Evolutionary conservation across 2,113 vertebrate species (phyloP), one percentile per base, ranked within the genome.

Genomic region (Salvelinus alpinus): DNA sequence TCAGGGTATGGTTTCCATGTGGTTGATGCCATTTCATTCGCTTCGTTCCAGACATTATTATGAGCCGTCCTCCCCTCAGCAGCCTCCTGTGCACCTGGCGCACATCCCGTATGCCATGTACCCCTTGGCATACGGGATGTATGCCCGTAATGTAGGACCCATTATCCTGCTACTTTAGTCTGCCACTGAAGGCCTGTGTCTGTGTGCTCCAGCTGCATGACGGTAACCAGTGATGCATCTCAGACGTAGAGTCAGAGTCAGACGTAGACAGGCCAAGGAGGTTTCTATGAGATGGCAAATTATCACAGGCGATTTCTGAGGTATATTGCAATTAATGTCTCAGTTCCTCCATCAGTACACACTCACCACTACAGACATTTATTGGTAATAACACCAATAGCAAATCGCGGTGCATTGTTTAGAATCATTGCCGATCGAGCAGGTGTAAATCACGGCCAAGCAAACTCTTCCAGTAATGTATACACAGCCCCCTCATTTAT

Each of bases 91-190:
- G 38, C 38, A 11, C 9, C 38, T 44, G 38, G 38, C 9, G 38
- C 57, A 69, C n/a, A 9, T 27, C 62, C 27, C 38, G 25, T 71
- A 68, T 67, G 71, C 38, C 48, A 7, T 31, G 24, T 24, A 24
- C 24, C 24, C 24, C 24, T 24, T 24, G 24, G 24, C 24, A 24
- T 24, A 24, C 24, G 24, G 24, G 24, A 24, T 24, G 24, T 24
- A 24, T 24, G 24, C 24, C 24, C 24, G 24, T 24, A 24, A 24
- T 24, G 65, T 54, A 29, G 75, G 59, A 1, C 54, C 24, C 71
- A 66, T 73, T 74, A 70, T 74, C 74, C 72, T 74, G 11, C 38
- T 29, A 47, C 59, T n/a, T 64, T 12, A 22, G 60, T 25, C 22
- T 64, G 38, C 9, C 38, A 44, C 38, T 44, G 59, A 62, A 62